Conservation (phyloP, 2,797 vertebrate genomes). For the Nothura maculosa region DNA sequence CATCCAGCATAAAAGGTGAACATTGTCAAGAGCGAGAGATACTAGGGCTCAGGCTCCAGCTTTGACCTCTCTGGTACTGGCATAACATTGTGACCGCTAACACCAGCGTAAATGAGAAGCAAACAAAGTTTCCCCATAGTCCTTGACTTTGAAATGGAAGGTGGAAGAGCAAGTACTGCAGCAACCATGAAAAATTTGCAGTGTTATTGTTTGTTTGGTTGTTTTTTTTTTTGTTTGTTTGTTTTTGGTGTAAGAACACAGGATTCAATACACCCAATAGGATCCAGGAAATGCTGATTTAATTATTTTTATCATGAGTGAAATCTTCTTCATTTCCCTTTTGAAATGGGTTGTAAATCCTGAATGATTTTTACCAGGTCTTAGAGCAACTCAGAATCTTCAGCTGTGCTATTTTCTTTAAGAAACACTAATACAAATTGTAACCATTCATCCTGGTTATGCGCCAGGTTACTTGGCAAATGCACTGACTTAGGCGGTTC, state of each 20-base stretch:
- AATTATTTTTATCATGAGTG: neutral
- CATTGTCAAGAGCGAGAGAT: neutral
- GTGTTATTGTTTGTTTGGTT: neutral
- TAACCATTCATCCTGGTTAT: constrained; percentile 14
- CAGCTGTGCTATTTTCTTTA: constrained; percentile 3
- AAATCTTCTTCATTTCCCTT: neutral
- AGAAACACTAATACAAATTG: constrained; percentile 23
- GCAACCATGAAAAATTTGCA: neutral
- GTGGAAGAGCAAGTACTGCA: neutral
- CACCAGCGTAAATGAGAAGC: neutral
- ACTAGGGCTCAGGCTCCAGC: neutral
- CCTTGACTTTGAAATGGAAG: neutral
- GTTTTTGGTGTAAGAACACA: neutral
- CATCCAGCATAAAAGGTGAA: neutral
- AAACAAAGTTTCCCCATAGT: neutral
- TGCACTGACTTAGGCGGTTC: neutral
- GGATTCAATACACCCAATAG: neutral
- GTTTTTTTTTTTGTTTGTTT: neutral
- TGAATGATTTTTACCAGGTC: neutral
- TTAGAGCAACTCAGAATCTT: constrained; percentile 11
- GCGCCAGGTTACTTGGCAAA: constrained; percentile 29
- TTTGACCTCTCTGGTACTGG: neutral
- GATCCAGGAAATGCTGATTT: neutral
- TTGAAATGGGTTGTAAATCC: neutral
- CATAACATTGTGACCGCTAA: neutral